Conservation (phyloP, 1,140 invertebrate genomes). For the Adoxophyes honmai region DNA sequence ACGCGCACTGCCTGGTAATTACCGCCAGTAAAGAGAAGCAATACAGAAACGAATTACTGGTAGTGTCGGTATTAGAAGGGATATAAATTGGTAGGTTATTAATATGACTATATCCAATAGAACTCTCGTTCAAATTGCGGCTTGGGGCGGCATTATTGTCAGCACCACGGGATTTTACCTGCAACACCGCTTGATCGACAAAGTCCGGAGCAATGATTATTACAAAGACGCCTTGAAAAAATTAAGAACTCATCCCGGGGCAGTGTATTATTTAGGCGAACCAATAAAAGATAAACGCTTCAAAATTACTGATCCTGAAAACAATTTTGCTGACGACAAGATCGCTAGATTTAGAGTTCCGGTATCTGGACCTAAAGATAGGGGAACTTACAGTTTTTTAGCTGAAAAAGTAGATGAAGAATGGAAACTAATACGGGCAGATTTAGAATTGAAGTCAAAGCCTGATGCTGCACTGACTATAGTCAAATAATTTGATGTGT, state of each 20-base stretch:
- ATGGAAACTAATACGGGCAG: constrained; percentile 75
- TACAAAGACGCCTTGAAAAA: constrained; percentile 78
- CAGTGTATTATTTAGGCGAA: constrained; percentile 79
- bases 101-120: constrained; percentile 46
- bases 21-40: too few relatives aligned
- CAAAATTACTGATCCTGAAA: constrained; percentile 75
- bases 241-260: constrained; percentile 75
- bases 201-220: constrained; percentile 63
- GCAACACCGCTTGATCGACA: constrained; percentile 50
- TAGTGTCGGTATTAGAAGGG: too few relatives aligned
- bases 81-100: background rate
- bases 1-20: too few relatives aligned
- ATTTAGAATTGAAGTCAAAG: constrained; percentile 76
- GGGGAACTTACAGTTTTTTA: constrained; percentile 77
- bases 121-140: constrained; percentile 57
- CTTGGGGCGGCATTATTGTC: constrained; percentile 55
- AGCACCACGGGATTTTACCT: constrained; percentile 60
- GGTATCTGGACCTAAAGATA: constrained; percentile 79
- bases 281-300: constrained; percentile 80
- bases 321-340: constrained; percentile 76
- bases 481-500: constrained; percentile 38
- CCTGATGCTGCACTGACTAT: constrained; percentile 69
- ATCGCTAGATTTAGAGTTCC: constrained; percentile 79
- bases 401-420: constrained; percentile 62
- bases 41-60: too few relatives aligned